Evolutionary conservation across 2,888 invertebrate genomes (phyloP), one percentile per base, ranked within the genome.

Genomic region (Clostera curtula): DNA sequence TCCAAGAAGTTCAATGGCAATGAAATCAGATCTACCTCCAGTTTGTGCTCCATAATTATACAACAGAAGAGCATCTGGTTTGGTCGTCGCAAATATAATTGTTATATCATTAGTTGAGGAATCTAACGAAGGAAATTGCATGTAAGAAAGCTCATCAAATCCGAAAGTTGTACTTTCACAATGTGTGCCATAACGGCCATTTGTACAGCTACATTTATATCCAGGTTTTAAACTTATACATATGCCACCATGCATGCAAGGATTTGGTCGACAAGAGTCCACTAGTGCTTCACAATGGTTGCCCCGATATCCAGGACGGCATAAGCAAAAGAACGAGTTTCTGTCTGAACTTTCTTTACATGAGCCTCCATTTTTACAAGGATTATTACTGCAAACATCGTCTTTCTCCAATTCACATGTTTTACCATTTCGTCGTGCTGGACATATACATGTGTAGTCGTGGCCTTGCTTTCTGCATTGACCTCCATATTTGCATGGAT

Each of bases 81-180:
- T 95, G 1, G 93, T 92, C 0, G 97, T 97, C 1, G 97, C 92
- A 70, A 97, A 96, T 29, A 94, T 90, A 28, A 97, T 89, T 0
- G 93, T 92, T 40, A 97, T 93, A 56, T 96, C 95, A 64, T 97
- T 97, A 2, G 95, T 95, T 24, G 91, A 93, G 0, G 93, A 90
- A 63, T 95, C 94, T 43, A 97, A 71, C 0, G 95, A 85, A 2
- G 93, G 89, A 69, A 96, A 97, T 12, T 92, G 88, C 93, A 96
- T 93, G 65, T 88, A 97, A 0, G 97, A 97, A 0, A 96, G 83
- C 52, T 94, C 93, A 29, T 89, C 88, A 72, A 98, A 98, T 9
- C 97, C 96, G 62, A 89, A 94, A 1, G 95, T 95, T 1, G 94
- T 91, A 45, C 92, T 90, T 66, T 97, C 96, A 69, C 97, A 98